Evolutionary conservation across 2,888 invertebrate genomes (phyloP).

Genomic region (Lacanobia oleracea): DNA sequence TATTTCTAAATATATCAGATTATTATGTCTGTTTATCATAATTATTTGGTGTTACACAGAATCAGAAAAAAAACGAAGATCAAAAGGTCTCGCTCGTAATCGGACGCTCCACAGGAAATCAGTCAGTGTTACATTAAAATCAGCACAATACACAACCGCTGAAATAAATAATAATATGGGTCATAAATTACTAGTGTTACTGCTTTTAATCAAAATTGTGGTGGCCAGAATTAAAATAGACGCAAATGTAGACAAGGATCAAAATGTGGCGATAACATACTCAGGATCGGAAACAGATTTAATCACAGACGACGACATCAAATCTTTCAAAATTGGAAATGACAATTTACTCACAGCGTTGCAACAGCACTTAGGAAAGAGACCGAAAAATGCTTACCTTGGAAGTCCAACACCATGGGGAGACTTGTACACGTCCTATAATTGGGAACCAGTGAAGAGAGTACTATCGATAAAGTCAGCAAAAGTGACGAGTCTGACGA

Average conservation of each 20-base stretch:
- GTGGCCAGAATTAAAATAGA: conserved; percentile 56
- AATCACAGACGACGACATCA: conserved; percentile 73
- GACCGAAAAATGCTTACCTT: conserved; percentile 74
- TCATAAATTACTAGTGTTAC: conserved; percentile 36
- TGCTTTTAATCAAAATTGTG: conserved; percentile 46
- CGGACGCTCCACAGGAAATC: background rate
- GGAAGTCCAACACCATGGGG: conserved; percentile 85
- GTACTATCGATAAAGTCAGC: conserved; percentile 75
- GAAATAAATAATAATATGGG: conserved; percentile 33
- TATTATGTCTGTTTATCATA: conserved; percentile 3
- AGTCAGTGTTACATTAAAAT: conserved; percentile 18
- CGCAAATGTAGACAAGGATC: conserved; percentile 74
- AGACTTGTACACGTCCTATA: conserved; percentile 79
- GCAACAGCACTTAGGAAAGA: conserved; percentile 71
- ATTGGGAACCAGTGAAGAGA: conserved; percentile 79
- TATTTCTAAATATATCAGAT: conserved; percentile 7
- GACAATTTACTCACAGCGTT: conserved; percentile 72
- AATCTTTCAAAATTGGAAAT: conserved; percentile 73
- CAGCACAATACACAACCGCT: background rate
- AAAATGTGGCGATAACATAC: conserved; percentile 69
- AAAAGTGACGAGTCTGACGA: conserved; percentile 67
- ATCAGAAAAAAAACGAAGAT: conserved; percentile 25
- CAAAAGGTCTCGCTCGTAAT: conserved; percentile 13
- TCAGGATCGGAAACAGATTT: conserved; percentile 74
- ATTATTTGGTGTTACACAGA: background rate